These are phyloP conservation scores for Cheilosia variabilis DNA, from an alignment of 2,888 invertebrate genomes.

Conservation along the genomic window DNA sequence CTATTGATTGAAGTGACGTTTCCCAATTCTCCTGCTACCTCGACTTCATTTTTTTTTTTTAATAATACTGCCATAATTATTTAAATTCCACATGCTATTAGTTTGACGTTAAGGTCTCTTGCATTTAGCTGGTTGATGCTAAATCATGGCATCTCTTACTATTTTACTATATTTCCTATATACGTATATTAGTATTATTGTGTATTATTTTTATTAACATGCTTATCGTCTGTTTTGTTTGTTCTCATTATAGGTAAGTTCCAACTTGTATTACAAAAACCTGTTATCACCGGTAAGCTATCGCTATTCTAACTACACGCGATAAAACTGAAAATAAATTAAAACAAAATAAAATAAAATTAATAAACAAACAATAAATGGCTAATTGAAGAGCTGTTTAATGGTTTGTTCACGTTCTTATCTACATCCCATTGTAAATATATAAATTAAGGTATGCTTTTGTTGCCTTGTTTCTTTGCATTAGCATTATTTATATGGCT, in stretches of 20 bases:
- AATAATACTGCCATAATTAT: no score
- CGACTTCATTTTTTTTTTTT: no score
- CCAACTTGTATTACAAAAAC: neutral
- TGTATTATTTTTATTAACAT: constrained; percentile 4
- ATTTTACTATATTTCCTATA: no score
- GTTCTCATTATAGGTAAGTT: constrained; percentile 50
- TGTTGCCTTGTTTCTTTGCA: constrained; percentile 16
- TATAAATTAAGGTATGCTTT: constrained; percentile 36
- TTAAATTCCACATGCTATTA: no score
- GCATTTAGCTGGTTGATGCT: no score
- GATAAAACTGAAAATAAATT: constrained; percentile 3
- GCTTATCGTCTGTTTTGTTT: neutral
- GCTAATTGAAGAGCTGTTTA: constrained; percentile 26
- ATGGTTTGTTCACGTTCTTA: constrained; percentile 25
- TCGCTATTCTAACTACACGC: constrained; percentile 1
- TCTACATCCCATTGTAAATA: constrained; percentile 49
- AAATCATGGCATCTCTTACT: no score
- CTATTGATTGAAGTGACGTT: no score
- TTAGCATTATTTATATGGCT: constrained; percentile 8
- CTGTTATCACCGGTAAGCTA: constrained; percentile 38
- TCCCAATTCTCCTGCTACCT: no score
- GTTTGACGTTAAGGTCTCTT: no score
- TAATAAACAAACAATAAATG: constrained; percentile 45
- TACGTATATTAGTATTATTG: neutral
- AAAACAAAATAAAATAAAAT: neutral